Percentiles rank a stretch among this genome's conserved stretches.
Evolutionary conservation across 2,888 invertebrate species (phyloP).

Genomic region (Sussaba pulchella): DNA sequence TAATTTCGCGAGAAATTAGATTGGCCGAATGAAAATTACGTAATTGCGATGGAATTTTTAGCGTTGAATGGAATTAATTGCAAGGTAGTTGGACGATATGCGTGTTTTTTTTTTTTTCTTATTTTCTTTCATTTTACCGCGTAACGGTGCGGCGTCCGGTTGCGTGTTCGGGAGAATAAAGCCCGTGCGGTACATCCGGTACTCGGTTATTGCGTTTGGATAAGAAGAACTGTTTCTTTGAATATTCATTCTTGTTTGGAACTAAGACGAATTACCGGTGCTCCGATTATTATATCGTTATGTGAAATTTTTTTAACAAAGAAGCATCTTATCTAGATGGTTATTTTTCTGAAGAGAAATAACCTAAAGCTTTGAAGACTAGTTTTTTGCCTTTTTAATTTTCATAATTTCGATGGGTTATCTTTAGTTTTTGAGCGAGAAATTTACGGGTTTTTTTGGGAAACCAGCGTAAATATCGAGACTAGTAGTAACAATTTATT

Average conservation of each 20-base stretch:
- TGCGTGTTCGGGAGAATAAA: slow-evolving; percentile 8
- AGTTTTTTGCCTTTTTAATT: slow-evolving; percentile 15
- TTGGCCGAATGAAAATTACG: not conserved
- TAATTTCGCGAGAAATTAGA: too few relatives aligned
- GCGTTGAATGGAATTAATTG: not conserved
- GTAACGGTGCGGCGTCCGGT: slow-evolving; percentile 22
- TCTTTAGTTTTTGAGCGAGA: slow-evolving; percentile 20
- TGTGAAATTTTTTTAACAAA: too few relatives aligned
- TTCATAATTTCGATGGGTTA: slow-evolving; percentile 24
- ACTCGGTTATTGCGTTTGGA: slow-evolving; percentile 4
- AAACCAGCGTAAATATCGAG: slow-evolving; percentile 35
- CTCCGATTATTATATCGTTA: too few relatives aligned
- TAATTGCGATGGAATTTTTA: not conserved
- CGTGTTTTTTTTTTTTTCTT: too few relatives aligned
- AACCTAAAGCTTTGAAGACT: too few relatives aligned
- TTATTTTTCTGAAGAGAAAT: too few relatives aligned
- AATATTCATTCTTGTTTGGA: slow-evolving; percentile 2
- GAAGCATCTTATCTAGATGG: too few relatives aligned
- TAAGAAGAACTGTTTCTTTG: slow-evolving; percentile 14
- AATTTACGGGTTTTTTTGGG: slow-evolving; percentile 40
- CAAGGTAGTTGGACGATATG: not conserved
- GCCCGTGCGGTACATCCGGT: slow-evolving; percentile 10
- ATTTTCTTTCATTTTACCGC: not conserved
- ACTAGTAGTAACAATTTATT: slow-evolving; percentile 28
- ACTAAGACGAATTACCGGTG: too few relatives aligned